Conservation (phyloP, 2,888 invertebrate species). For the Eilema caniola region DNA sequence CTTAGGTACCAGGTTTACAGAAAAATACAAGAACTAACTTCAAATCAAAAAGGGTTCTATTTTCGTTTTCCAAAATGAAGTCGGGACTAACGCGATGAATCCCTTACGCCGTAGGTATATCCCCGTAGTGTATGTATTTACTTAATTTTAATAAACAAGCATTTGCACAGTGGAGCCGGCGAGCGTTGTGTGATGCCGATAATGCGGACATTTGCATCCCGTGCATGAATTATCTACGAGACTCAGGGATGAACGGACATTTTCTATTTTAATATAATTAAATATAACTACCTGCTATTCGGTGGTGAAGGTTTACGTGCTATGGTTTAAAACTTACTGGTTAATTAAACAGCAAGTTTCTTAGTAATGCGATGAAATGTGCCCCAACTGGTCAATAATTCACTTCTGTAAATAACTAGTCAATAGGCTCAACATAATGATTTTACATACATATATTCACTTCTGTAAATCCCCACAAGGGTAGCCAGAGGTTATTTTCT, state of each 20-base stretch:
- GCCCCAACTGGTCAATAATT: too few relatives aligned
- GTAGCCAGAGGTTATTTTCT: too few relatives aligned
- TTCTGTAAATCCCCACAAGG: too few relatives aligned
- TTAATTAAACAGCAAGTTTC: too few relatives aligned
- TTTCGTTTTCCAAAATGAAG: neutral
- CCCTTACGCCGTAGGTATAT: slow-evolving; percentile 6
- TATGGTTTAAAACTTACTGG: too few relatives aligned
- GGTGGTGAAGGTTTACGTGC: neutral
- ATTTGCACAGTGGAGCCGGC: slow-evolving; percentile 77
- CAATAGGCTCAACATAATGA: too few relatives aligned
- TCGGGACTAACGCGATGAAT: neutral
- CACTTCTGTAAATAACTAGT: too few relatives aligned
- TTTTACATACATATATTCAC: too few relatives aligned
- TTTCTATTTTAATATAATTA: neutral
- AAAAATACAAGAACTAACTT: neutral
- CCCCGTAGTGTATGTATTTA: slow-evolving; percentile 64
- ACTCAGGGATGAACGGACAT: slow-evolving; percentile 19
- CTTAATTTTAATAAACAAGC: slow-evolving; percentile 83
- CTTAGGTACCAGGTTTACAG: neutral
- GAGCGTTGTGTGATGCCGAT: slow-evolving; percentile 75
- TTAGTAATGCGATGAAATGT: too few relatives aligned
- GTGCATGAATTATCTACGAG: slow-evolving; percentile 72
- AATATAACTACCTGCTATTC: neutral
- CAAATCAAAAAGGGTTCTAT: neutral
- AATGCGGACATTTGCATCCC: slow-evolving; percentile 78